Evolutionary conservation across 2,797 vertebrate species (phyloP).

Genomic region (Aulostomus chinensis): DNA sequence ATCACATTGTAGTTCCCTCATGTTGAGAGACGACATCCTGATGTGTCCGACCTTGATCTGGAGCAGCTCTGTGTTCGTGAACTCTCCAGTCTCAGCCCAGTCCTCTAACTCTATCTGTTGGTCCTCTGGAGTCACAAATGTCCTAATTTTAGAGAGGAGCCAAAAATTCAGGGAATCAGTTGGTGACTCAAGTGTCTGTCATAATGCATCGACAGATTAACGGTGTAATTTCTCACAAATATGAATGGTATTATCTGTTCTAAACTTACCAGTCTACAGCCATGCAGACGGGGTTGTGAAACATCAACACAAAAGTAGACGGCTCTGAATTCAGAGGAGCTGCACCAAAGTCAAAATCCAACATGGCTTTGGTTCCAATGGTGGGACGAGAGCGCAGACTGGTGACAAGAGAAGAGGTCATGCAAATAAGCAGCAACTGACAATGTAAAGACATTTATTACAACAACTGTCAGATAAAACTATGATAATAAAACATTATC

Average conservation of each 20-base stretch:
- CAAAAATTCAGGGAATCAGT: background rate
- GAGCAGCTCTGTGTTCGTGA: slow-evolving; percentile 80
- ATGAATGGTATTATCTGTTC: no score
- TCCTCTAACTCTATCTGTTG: slow-evolving; percentile 87
- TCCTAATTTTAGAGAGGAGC: slow-evolving; percentile 72
- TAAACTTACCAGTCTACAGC: slow-evolving; percentile 86
- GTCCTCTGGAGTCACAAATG: slow-evolving; percentile 90
- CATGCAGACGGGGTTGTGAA: slow-evolving; percentile 86
- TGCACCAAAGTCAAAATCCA: slow-evolving; percentile 90
- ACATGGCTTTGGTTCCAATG: slow-evolving; percentile 75
- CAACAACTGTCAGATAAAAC: no score
- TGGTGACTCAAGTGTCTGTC: no score
- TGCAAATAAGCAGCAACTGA: background rate
- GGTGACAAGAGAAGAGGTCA: slow-evolving; percentile 10
- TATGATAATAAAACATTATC: no score
- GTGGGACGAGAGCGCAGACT: slow-evolving; percentile 77
- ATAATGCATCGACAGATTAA: background rate
- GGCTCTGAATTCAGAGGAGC: slow-evolving; percentile 82
- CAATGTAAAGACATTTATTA: background rate
- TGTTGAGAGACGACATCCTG: background rate
- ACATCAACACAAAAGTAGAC: slow-evolving; percentile 79
- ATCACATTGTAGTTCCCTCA: background rate
- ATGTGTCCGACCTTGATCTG: slow-evolving; percentile 82
- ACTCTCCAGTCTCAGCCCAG: slow-evolving; percentile 85
- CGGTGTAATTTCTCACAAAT: no score